Evolutionary conservation across 2,113 vertebrate genomes (phyloP).

Genomic region (Onychostruthus taczanowskii): DNA sequence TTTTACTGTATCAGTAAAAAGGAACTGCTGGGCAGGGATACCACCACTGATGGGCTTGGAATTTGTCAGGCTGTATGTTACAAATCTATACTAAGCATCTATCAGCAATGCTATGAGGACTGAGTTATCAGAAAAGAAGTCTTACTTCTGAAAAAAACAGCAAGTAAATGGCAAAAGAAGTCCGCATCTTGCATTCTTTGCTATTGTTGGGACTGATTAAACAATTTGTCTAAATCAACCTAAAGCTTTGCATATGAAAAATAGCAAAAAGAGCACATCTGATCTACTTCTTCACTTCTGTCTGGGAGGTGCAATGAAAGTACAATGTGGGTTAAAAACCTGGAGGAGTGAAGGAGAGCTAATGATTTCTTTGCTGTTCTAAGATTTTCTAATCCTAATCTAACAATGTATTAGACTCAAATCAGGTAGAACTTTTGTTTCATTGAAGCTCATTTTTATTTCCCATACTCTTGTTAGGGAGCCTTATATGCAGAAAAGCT

Average conservation of each 20-base stretch:
- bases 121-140: background rate
- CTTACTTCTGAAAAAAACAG: background rate
- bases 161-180: background rate
- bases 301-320: background rate
- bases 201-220: background rate
- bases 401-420: background rate
- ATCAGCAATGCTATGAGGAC: background rate
- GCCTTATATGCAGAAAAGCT: background rate
- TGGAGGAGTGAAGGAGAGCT: background rate
- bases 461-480: background rate
- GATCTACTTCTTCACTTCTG: background rate
- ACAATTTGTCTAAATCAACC: background rate
- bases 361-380: background rate
- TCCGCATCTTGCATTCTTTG: background rate
- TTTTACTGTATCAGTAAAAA: slow-evolving; percentile 31
- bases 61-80: background rate
- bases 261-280: background rate
- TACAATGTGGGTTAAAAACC: background rate
- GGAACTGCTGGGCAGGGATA: slow-evolving; percentile 36
- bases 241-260: background rate
- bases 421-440: background rate
- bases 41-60: background rate
- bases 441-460: background rate
- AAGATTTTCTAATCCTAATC: background rate
- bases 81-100: background rate